Base-by-base conservation (phyloP, 2,797 vertebrate genomes). In the Ataeniobius toweri region DNA sequence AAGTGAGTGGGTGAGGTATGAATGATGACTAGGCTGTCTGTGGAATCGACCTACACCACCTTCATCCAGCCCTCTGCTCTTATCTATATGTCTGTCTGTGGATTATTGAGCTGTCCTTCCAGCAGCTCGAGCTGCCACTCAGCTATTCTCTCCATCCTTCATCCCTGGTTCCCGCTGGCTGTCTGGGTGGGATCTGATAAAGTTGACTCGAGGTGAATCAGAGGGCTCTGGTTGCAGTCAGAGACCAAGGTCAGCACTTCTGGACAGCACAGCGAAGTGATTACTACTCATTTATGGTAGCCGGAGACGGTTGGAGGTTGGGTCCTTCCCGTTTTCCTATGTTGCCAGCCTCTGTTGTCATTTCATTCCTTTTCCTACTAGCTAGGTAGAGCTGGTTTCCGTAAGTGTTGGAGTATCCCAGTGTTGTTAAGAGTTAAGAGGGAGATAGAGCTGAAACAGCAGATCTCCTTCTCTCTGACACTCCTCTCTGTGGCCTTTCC, bases 241-340 rank as follows among this genome's bases (percentile, higher is more conserved):
- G 79, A 89, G 75, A 86, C 91, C 93, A 91, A 93, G 89, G 94
- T 95, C 93, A 95, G 93, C 92, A 89, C 83, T 93, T 76, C 88
- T 61, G 76, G 86, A 90, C 80, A 81, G 80, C 79, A 81, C 80
- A 75, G 41, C n/a, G 78, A 83, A 75, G 84, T 85, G 87, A 94
- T 83, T 76, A 75, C 78, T 76, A 81, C 89, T 83, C 82, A 84
- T 91, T 80, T 79, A 46, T 79, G 68, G 84, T 89, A 89, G 90
- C 85, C 36, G 71, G 80, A 90, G 89, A 80, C 77, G 83, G 61
- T 58, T 63, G 75, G 0, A 73, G 56, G 58, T 48, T 24, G 18
- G 79, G 56, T 79, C 71, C 39, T 83, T 83, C 71, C 73, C 41
- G 28, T 48, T 78, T 74, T 69, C 77, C 39, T 81, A 58, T 72